Percentiles rank a stretch among this genome's conserved stretches.
phyloP scores from a whole-genome alignment of 2,113 vertebrate genomes.

The Syngnathus scovelli region DNA sequence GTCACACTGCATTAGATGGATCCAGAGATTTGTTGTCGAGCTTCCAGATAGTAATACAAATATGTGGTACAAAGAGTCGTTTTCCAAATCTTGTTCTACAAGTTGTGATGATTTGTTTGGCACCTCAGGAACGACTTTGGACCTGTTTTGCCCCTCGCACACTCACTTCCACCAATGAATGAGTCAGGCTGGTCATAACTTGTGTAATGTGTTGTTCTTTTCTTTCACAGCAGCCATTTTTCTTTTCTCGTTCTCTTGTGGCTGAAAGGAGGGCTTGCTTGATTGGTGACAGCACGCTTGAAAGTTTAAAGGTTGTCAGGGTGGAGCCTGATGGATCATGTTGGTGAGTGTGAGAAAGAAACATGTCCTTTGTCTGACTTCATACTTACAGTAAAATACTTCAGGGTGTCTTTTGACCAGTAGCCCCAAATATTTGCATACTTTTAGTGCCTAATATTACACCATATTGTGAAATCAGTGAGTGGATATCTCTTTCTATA shows the following conservation, averaged over 20 bases:
- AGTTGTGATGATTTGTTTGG: slow-evolving; percentile 23
- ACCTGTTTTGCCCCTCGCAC: slow-evolving; percentile 39
- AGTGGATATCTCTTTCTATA: no score
- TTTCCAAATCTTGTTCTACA: slow-evolving; percentile 1
- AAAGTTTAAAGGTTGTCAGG: slow-evolving; percentile 26
- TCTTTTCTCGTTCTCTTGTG: slow-evolving; percentile 7
- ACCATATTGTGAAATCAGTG: no score
- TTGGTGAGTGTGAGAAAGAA: slow-evolving; percentile 33
- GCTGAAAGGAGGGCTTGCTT: slow-evolving; percentile 15
- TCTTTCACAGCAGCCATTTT: background rate
- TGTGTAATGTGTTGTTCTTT: background rate
- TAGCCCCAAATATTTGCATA: background rate
- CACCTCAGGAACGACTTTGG: slow-evolving; percentile 41
- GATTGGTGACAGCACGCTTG: slow-evolving; percentile 7
- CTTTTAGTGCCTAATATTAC: no score
- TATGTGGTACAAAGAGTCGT: background rate
- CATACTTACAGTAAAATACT: background rate
- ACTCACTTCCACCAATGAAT: slow-evolving; percentile 4
- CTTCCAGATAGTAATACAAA: background rate
- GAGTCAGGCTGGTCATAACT: slow-evolving; percentile 1
- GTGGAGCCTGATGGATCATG: slow-evolving; percentile 58
- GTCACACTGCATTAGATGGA: background rate
- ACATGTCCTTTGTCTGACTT: background rate
- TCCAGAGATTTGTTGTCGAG: background rate
- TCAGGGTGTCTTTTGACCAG: background rate